phyloP scores from a whole-genome alignment of 2,888 invertebrate genomes.

The Synergus gifuensis region DNA sequence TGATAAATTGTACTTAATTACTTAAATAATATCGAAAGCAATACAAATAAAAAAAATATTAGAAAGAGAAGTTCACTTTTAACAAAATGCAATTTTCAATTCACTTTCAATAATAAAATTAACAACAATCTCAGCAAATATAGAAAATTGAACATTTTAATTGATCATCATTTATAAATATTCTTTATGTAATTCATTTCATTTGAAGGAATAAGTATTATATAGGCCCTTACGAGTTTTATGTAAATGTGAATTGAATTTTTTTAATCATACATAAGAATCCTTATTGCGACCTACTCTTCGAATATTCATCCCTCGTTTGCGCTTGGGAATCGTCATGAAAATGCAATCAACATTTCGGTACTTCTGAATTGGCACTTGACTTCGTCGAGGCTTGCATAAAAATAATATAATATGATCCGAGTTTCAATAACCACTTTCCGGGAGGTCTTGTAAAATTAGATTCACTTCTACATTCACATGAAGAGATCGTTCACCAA shows the following conservation, averaged over 20 bases:
- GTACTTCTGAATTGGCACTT: conserved; percentile 23
- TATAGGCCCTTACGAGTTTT: neutral
- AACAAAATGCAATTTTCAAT: too few species aligned
- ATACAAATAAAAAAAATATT: neutral
- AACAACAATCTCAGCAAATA: neutral
- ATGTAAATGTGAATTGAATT: neutral
- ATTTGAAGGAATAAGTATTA: neutral
- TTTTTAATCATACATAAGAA: conserved; percentile 20
- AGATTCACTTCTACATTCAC: neutral
- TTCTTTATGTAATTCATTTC: too few species aligned
- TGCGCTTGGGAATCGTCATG: conserved; percentile 3
- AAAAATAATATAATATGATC: conserved; percentile 34
- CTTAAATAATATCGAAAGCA: neutral
- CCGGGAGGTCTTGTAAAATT: conserved; percentile 33
- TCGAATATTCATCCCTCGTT: conserved; percentile 29
- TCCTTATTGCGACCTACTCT: conserved; percentile 6
- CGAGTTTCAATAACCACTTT: conserved; percentile 17
- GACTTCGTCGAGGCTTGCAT: conserved; percentile 18
- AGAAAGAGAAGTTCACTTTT: neutral
- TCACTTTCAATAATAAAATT: too few species aligned
- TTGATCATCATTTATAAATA: neutral
- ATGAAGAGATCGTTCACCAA: neutral
- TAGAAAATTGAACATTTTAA: neutral
- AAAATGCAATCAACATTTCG: conserved; percentile 37
- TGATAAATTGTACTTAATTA: neutral